Percentiles rank a stretch among this genome's conserved stretches.
phyloP scores from a whole-genome alignment of 2,888 invertebrate genomes.

The Griposia aprilina region DNA sequence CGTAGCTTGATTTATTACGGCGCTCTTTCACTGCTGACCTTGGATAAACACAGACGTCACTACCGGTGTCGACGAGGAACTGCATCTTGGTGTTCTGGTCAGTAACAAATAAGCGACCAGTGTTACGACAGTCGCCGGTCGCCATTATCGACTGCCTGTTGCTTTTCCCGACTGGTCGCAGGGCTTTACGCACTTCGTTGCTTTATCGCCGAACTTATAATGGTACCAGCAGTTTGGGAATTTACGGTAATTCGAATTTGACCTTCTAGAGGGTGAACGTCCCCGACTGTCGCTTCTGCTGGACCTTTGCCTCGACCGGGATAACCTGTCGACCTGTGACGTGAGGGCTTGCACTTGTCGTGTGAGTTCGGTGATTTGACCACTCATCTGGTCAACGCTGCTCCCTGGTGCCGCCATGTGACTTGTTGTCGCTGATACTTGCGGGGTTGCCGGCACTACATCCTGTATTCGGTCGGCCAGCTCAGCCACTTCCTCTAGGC shows the following conservation, averaged over 20 bases:
- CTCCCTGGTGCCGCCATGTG: too few relatives aligned
- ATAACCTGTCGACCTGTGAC: neutral
- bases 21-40: neutral
- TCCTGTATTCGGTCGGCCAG: neutral
- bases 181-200: neutral
- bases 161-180: neutral
- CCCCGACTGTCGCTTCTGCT: neutral
- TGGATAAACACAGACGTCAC: conserved; percentile 8
- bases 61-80: conserved; percentile 27
- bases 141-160: neutral
- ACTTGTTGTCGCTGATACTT: too few relatives aligned
- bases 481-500: too few relatives aligned
- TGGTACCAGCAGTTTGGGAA: neutral
- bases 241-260: neutral
- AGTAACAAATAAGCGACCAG: too few relatives aligned
- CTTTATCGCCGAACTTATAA: neutral
- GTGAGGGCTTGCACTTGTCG: neutral
- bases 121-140: too few relatives aligned
- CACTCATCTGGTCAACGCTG: neutral
- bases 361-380: neutral
- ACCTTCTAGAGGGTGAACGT: neutral
- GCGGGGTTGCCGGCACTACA: neutral
- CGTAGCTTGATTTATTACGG: neutral
- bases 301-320: neutral
- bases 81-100: neutral